These are phyloP conservation scores for Halcyon smyrnensis DNA, from an alignment of 2,797 vertebrate genomes.

Conservation along the genomic window DNA sequence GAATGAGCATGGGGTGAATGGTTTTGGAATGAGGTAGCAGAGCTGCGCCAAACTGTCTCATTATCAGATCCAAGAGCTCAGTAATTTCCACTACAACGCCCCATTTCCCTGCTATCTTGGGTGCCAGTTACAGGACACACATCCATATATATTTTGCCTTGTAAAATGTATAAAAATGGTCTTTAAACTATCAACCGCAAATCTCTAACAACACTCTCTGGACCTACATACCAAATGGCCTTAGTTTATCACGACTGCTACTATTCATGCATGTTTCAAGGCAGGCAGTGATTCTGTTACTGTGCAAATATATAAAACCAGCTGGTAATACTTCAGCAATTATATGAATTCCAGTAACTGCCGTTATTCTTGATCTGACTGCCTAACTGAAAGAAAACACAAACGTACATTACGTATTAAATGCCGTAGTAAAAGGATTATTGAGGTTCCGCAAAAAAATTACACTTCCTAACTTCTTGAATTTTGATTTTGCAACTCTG, in stretches of 20 bases:
- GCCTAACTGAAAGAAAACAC: not conserved
- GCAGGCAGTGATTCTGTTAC: not conserved
- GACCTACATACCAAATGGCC: not conserved
- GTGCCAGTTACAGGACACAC: not conserved
- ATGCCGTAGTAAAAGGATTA: not conserved
- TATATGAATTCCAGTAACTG: not conserved
- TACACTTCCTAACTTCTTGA: not conserved
- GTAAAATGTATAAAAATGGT: not conserved
- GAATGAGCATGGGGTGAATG: not conserved
- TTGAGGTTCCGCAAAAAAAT: not conserved
- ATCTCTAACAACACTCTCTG: not conserved
- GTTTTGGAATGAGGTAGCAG: not conserved
- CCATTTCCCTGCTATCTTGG: not conserved
- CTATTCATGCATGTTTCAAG: not conserved
- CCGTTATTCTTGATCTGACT: not conserved
- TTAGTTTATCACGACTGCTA: not conserved
- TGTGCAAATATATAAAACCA: not conserved
- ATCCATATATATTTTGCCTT: not conserved
- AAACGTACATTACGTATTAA: accelerated
- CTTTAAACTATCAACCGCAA: not conserved
- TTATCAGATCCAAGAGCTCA: not conserved
- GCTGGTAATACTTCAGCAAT: not conserved
- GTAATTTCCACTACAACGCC: not conserved
- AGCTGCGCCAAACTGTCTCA: not conserved
- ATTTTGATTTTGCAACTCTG: not conserved